phyloP scores from a whole-genome alignment of 2,797 vertebrate genomes.

The Microcaecilia unicolor region DNA sequence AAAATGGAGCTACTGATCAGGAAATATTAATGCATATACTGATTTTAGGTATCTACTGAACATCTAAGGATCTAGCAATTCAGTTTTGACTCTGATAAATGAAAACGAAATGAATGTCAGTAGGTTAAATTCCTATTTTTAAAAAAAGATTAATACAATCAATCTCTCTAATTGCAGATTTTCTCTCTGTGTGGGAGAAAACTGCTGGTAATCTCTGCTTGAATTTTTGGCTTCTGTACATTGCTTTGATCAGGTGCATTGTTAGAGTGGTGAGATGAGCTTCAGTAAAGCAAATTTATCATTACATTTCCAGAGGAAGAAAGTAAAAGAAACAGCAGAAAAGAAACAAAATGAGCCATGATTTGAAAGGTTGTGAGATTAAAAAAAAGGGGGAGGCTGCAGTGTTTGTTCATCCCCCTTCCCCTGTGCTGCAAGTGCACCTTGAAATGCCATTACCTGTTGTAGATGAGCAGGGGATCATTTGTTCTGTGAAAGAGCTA shows the following conservation, averaged over 20 bases:
- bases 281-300: not conserved
- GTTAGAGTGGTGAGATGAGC: not conserved
- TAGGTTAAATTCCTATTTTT: not conserved
- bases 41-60: not conserved
- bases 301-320: not conserved
- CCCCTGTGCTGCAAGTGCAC: constrained; percentile 4
- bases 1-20: too few species aligned
- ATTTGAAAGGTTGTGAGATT: constrained; percentile 1
- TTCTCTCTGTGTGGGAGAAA: too few species aligned
- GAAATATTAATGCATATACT: too few species aligned
- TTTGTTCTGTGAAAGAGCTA: constrained; percentile 58
- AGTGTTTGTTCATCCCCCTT: constrained; percentile 1
- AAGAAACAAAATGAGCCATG: not conserved
- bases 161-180: not conserved
- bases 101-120: not conserved
- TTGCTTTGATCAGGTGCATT: not conserved
- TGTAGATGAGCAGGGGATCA: constrained; percentile 36
- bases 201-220: not conserved
- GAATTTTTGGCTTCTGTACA: not conserved
- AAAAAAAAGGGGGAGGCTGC: not conserved
- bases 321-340: too few species aligned
- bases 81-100: not conserved
- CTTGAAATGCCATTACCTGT: constrained; percentile 45
- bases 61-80: too few species aligned
- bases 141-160: not conserved